These are phyloP conservation scores for Liolophura sinensis DNA, from an alignment of 1,140 invertebrate species.

Conservation along the genomic window DNA sequence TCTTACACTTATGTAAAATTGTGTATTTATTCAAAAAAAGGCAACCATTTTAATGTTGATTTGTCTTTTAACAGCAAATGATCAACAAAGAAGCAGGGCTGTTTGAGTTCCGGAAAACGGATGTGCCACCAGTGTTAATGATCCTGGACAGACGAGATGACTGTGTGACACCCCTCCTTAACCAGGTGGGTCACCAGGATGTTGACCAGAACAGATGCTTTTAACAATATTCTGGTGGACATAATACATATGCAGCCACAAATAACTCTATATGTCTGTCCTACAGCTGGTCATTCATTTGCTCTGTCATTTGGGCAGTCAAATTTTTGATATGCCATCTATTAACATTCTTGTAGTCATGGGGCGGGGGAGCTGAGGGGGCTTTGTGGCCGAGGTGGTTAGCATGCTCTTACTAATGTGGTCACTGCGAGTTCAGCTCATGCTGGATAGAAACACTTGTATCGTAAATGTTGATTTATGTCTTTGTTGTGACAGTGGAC, in stretches of 20 bases:
- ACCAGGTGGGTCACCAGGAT: slow-evolving; percentile 67
- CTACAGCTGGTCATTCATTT: too few species aligned
- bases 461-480: background rate
- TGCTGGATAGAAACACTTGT: background rate
- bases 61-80: slow-evolving; percentile 65
- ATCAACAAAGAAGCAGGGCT: slow-evolving; percentile 84
- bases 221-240: too few species aligned
- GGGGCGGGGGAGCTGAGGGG: too few species aligned
- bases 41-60: slow-evolving; percentile 7
- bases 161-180: slow-evolving; percentile 94
- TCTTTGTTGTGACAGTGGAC: slow-evolving; percentile 78
- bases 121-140: slow-evolving; percentile 75
- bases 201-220: too few species aligned
- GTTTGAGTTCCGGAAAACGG: slow-evolving; percentile 80
- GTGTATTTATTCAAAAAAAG: slow-evolving; percentile 1
- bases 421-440: too few species aligned
- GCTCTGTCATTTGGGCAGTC: too few species aligned
- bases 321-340: too few species aligned
- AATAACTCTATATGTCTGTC: too few species aligned
- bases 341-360: too few species aligned
- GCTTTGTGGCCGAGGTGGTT: too few species aligned
- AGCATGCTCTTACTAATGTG: too few species aligned
- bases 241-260: too few species aligned
- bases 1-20: background rate
- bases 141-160: slow-evolving; percentile 92